Conservation (phyloP, 1,140 invertebrate species). For the Pogonomyrmex barbatus region DNA sequence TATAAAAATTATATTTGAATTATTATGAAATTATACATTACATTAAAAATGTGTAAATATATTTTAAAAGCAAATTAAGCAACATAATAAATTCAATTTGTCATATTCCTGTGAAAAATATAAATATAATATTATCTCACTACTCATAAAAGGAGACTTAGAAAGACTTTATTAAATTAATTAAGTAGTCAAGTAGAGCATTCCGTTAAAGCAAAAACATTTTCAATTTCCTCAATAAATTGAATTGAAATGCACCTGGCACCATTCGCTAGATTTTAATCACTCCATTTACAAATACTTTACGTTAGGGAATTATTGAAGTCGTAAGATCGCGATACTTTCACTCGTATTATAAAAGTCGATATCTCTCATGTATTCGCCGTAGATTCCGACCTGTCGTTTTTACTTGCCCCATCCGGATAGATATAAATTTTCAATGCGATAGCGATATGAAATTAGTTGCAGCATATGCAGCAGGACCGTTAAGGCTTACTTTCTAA, state of each 20-base stretch:
- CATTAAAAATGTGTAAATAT: neutral
- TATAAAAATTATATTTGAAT: no score
- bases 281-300: neutral
- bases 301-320: neutral
- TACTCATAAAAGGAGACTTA: neutral
- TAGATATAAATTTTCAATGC: slow-evolving; percentile 28
- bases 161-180: slow-evolving; percentile 12
- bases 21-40: neutral
- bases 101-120: neutral
- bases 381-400: neutral
- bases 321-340: slow-evolving; percentile 19
- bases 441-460: slow-evolving; percentile 8
- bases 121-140: neutral
- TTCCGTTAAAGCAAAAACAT: neutral
- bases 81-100: neutral
- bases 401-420: neutral
- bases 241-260: slow-evolving; percentile 7
- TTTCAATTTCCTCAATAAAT: slow-evolving; percentile 1
- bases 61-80: neutral
- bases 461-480: slow-evolving; percentile 9
- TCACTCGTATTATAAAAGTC: slow-evolving; percentile 22
- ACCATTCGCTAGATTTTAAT: neutral
- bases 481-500: slow-evolving; percentile 50
- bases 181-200: neutral
- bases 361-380: neutral